Percentiles rank a stretch among this genome's conserved stretches.
Evolutionary conservation across 2,113 vertebrate species (phyloP).

Genomic region (Ursus arctos): DNA sequence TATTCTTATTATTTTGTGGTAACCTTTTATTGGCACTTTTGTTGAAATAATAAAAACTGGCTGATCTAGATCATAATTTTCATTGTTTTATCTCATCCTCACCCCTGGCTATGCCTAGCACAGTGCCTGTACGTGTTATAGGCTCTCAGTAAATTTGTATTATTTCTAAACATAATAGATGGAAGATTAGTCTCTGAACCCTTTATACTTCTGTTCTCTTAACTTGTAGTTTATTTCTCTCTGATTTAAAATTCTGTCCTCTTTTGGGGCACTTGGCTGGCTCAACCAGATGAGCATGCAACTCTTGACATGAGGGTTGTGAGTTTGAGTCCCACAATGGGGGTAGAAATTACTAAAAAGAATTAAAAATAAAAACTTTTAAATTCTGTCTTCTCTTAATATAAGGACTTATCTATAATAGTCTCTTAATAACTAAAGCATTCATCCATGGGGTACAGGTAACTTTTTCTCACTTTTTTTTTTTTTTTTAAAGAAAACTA

Average conservation of each 20-base stretch:
- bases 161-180: background rate
- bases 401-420: background rate
- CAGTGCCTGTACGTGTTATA: background rate
- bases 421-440: background rate
- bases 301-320: background rate
- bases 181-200: background rate
- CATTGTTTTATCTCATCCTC: background rate
- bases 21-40: background rate
- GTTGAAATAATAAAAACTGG: slow-evolving; percentile 29
- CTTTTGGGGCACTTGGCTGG: background rate
- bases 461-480: background rate
- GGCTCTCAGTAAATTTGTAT: background rate
- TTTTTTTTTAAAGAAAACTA: background rate
- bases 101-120: background rate
- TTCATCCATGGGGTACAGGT: background rate
- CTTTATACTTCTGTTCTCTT: slow-evolving; percentile 10
- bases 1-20: slow-evolving; percentile 44
- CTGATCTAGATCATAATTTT: background rate
- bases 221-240: background rate
- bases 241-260: slow-evolving; percentile 16
- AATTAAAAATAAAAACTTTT: background rate
- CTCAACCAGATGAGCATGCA: background rate
- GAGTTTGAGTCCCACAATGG: background rate
- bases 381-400: slow-evolving; percentile 7
- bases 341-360: background rate